These are phyloP conservation scores for rat (Rattus norvegicus) DNA, from an alignment of 2,113 vertebrate genomes.

Conservation along the genomic window DNA sequence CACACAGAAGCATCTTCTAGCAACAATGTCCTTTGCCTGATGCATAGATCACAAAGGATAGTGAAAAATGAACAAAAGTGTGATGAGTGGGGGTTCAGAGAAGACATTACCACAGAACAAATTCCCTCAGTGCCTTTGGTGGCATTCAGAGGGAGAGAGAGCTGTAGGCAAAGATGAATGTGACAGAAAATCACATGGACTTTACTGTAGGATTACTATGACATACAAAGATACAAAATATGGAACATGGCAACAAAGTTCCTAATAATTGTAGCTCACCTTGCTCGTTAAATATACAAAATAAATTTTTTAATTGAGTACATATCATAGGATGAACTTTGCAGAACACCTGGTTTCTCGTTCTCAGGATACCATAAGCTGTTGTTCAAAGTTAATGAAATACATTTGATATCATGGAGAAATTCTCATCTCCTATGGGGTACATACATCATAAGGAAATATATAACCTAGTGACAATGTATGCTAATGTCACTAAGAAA, in stretches of 20 bases:
- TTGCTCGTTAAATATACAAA: not conserved
- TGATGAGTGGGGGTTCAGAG: not conserved
- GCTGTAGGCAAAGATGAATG: not conserved
- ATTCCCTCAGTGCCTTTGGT: not conserved
- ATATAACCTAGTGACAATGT: not conserved
- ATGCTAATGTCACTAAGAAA: not conserved
- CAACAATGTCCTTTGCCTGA: not conserved
- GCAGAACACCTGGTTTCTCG: not conserved
- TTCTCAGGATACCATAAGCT: not conserved
- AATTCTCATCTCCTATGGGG: not conserved
- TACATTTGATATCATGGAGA: not conserved
- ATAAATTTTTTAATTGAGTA: not conserved
- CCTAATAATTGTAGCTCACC: not conserved
- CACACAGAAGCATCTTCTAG: not conserved
- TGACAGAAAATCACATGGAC: not conserved
- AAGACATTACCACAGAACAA: not conserved
- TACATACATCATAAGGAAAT: not conserved
- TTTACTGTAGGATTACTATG: constrained; percentile 6
- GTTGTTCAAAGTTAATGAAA: not conserved
- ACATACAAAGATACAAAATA: not conserved
- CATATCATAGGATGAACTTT: not conserved
- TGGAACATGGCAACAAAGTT: not conserved
- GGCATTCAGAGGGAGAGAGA: not conserved
- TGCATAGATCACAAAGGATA: not conserved
- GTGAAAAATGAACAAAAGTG: not conserved